phyloP scores from a whole-genome alignment of 1,140 invertebrate genomes.

The Steinernema feltiae region DNA sequence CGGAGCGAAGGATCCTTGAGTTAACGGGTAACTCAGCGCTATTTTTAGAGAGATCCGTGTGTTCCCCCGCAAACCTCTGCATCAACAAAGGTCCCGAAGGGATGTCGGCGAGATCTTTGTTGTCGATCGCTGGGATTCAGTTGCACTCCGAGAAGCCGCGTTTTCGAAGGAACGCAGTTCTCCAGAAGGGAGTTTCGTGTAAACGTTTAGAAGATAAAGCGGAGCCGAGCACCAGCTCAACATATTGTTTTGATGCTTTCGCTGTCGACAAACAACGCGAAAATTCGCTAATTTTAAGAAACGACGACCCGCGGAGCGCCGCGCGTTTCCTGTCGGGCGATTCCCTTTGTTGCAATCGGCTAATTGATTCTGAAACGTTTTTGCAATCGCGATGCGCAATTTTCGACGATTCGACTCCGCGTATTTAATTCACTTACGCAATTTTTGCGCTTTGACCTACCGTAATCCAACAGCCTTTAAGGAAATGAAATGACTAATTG shows the following conservation, averaged over 20 bases:
- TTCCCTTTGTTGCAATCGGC: neutral
- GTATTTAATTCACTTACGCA: too few species aligned
- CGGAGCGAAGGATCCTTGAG: neutral
- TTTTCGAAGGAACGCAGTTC: too few species aligned
- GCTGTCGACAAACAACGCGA: neutral
- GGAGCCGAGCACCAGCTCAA: neutral
- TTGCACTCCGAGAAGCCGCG: too few species aligned
- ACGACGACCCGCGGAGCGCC: too few species aligned
- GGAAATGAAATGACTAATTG: slow-evolving; percentile 9
- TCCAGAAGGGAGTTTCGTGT: neutral
- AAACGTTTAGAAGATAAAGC: neutral
- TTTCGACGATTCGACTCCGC: neutral
- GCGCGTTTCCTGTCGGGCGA: too few species aligned
- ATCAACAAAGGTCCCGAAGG: neutral
- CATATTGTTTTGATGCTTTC: neutral
- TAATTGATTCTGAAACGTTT: neutral
- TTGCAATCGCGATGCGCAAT: neutral
- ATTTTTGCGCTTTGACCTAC: too few species aligned
- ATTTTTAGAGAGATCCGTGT: neutral
- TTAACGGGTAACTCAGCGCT: too few species aligned
- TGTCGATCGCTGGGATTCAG: too few species aligned
- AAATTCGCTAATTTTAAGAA: too few species aligned
- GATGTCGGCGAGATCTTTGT: neutral
- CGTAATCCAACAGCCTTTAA: neutral
- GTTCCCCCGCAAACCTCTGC: neutral